A percentile compares a stretch with the other conserved stretches of the same genome.
These are phyloP conservation scores for Mionectes olivaceus DNA, from an alignment of 2,797 vertebrate genomes.

Conservation along the genomic window DNA sequence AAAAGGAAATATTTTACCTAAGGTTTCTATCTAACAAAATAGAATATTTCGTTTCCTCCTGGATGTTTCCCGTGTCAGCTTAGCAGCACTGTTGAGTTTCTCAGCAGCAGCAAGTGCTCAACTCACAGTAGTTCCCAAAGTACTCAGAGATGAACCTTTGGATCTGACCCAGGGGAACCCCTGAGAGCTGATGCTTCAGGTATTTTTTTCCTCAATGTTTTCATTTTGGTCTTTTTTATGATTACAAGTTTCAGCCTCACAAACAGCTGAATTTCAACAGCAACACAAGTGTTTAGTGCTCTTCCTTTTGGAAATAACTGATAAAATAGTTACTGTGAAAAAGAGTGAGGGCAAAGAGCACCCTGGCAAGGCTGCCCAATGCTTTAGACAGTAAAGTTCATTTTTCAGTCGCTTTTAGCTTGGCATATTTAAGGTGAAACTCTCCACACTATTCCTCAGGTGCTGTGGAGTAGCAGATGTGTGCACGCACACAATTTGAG, in stretches of 20 bases:
- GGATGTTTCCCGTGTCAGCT: neutral
- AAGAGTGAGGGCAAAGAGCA: neutral
- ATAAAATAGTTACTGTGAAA: neutral
- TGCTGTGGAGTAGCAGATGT: neutral
- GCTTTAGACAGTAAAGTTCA: neutral
- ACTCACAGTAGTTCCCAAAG: neutral
- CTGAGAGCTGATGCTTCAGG: neutral
- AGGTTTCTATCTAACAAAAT: neutral
- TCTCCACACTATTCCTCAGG: neutral
- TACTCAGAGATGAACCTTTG: neutral
- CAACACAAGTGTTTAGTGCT: neutral
- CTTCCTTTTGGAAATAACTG: neutral
- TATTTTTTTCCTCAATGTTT: neutral
- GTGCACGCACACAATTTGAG: neutral
- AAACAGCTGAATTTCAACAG: neutral
- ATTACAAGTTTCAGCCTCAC: neutral
- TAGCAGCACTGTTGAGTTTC: neutral
- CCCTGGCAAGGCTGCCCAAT: neutral
- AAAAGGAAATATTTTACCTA: neutral
- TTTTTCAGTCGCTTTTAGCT: neutral
- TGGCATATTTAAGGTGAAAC: neutral
- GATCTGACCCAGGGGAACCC: neutral
- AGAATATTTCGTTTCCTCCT: accelerated
- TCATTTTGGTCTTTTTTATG: neutral
- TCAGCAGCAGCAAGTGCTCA: neutral